Base-by-base conservation (phyloP, 2,888 invertebrate genomes). In the Sphaeridia pumilis region DNA sequence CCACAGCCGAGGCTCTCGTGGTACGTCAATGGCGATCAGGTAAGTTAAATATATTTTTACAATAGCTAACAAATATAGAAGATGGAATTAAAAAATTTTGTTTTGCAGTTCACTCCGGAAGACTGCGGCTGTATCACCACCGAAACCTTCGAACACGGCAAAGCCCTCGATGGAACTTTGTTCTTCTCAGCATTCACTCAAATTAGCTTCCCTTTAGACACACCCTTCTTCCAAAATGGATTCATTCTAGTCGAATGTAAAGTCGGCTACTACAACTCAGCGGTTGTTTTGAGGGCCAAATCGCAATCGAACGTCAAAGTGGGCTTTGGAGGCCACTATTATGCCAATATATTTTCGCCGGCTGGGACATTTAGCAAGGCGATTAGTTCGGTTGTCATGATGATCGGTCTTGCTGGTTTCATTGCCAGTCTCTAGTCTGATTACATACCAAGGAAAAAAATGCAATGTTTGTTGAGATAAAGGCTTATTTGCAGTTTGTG, bases 1-100 rank as follows among this genome's bases (percentile, higher is more conserved):
- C 64, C 64, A n/a, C 46, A 60, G 5, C 58, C 64, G 4, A 48
- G 56, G 14, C 38, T 64, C 2, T 49, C 47, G 4, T 64, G 64
- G 64, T 55, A 59, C 25, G 54, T 64, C 2, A 64, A 63, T 47
- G 60, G 60, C 25, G 57, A 49, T 31, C 58, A 54, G 56, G 62
- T 64, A 50, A 49, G 10, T 34, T 17, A 17, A 42, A 38, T 2
- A 43, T 43, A 22, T 27, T 25, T 46, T 20, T 43, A 17, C n/a
- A 5, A 26, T 4, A 21, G 20, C n/a, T 25, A 43, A 4, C 3
- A 7, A 10, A 20, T 3, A 25, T n/a, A 1, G 43, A 12, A 17
- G 25, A 50, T 43, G 14, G 44, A 43, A 20, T 49, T n/a, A n/a
- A 41, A 27, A 43, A 26, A 27, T 34, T 22, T 14, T 43, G n/a